Conservation (phyloP, 2,888 invertebrate genomes). For the Folsomia manolachei region DNA sequence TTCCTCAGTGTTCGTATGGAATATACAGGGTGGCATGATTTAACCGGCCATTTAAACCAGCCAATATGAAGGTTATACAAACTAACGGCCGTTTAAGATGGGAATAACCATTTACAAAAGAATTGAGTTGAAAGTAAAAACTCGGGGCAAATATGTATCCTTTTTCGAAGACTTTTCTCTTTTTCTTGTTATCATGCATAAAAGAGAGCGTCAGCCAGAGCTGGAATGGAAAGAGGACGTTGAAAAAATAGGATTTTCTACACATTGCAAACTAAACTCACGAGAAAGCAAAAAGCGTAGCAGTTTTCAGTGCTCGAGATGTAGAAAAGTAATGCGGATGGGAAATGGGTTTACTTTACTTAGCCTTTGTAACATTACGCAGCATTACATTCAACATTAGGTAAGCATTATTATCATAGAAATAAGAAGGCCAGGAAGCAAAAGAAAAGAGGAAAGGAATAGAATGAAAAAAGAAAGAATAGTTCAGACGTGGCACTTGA, state of each 20-base stretch:
- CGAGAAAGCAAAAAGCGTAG: not conserved
- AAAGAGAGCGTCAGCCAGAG: too few relatives aligned
- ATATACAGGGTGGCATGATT: too few relatives aligned
- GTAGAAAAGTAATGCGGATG: not conserved
- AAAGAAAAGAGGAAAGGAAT: too few relatives aligned
- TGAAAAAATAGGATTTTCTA: too few relatives aligned
- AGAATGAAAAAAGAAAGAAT: not conserved
- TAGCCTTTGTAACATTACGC: not conserved
- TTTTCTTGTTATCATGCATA: too few relatives aligned
- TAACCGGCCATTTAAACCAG: not conserved
- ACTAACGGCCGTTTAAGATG: constrained; percentile 15
- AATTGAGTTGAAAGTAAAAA: constrained; percentile 16
- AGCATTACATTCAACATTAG: not conserved
- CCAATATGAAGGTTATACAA: constrained; percentile 16
- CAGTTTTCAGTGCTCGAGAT: too few relatives aligned
- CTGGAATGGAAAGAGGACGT: too few relatives aligned
- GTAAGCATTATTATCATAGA: not conserved
- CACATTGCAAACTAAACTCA: not conserved
- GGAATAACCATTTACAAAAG: constrained; percentile 9
- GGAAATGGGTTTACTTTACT: not conserved
- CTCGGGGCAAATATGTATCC: constrained; percentile 5
- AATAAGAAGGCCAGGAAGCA: too few relatives aligned
- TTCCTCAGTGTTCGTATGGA: too few relatives aligned
- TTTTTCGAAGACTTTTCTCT: too few relatives aligned
- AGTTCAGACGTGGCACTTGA: constrained; percentile 6